Base-by-base conservation (phyloP, 2,888 invertebrate genomes). In the Andrena marginata region DNA sequence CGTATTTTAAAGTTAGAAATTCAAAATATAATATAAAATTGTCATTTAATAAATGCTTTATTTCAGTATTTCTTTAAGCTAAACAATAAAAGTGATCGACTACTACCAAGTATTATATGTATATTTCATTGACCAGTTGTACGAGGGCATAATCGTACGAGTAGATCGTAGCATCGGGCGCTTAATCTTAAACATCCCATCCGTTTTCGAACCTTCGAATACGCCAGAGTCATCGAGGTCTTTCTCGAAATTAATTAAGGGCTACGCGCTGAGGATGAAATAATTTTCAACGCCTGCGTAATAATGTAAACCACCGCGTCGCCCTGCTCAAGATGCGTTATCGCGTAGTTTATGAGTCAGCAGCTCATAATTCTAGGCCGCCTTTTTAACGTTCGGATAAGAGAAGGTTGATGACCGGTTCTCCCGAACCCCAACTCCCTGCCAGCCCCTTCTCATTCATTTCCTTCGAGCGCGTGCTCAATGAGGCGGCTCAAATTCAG, bases 261-360 rank as follows among this genome's bases (percentile, higher is more conserved):
- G 29, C 64, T 31, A 62, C 54, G 60, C n/a, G 29, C 7, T 23
- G 56, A 42, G 51, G 70, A 26, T 59, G 69, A 73, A 78, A 54
- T n/a, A 42, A 78, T 69, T 70, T 13, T 16, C n/a, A n/a, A 31
- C 49, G 33, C 23, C 35, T 2, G 16, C 10, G 31, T 33, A n/a
- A 20, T n/a, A 42, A 23, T 63, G 48, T 23, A 48, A 76, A 76
- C 59, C 35, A 8, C 13, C 35, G 23, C 59, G 33, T 70, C 68
- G 59, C 49, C 69, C 71, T 77, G 70, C 84, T 76, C 71, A 6
- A 74, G 77, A 74, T 77, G 68, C 26, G 60, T 85, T 87, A 87
- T 85, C 85, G 84, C 59, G 59, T 54, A 35, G 62, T 77, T 84
- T 85, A 81, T 80, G 80, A 81, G 70, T 87, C 80, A 64, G 71